Base-by-base conservation (phyloP, 1,140 invertebrate species). In the Metopolophium dirhodum region DNA sequence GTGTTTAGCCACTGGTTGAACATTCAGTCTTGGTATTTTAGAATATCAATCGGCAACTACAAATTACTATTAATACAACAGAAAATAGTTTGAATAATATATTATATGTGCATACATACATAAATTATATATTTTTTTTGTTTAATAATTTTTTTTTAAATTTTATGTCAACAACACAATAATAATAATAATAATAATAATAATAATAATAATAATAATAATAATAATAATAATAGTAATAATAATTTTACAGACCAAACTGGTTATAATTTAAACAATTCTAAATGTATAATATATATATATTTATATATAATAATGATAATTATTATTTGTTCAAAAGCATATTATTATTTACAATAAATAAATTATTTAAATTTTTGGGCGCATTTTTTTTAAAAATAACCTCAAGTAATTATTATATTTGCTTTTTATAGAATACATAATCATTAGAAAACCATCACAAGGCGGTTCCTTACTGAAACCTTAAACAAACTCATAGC, bases 11-110 rank as follows among this genome's bases (percentile, higher is more conserved):
- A 93, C 91, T 93, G 91, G 49, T 93, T 37, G 49, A 86, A 93
- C 82, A 93, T 86, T 86, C 91, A 93, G 91, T 93, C 91, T 93
- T 93, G 91, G 91, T 85, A 86, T 93, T 93, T 93, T 93, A 93
- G 91, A 93, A 93, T 93, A 93, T 93, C 49, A 93, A 93, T 92
- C 91, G 82, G 91, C 91, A 86, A 93, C 91, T 93, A 93, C 57
- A n/a, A 77, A 92, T 86, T 85, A 93, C 82, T 93, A 93, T 41
- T 54, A 85, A 86, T 82, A 92, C 47, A 93, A 93, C 77, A 54
- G 35, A 85, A 54, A 91, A 86, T 87, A 92, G 20, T 89, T 89
- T 85, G 57, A 93, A 85, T 85, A 54, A 85, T 86, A 85, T 85
- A 54, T 54, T 92, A 85, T 41, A 93, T 85, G 51, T 92, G 49